phyloP scores from a whole-genome alignment of 2,113 vertebrate genomes.

The Thalassoma bifasciatum region DNA sequence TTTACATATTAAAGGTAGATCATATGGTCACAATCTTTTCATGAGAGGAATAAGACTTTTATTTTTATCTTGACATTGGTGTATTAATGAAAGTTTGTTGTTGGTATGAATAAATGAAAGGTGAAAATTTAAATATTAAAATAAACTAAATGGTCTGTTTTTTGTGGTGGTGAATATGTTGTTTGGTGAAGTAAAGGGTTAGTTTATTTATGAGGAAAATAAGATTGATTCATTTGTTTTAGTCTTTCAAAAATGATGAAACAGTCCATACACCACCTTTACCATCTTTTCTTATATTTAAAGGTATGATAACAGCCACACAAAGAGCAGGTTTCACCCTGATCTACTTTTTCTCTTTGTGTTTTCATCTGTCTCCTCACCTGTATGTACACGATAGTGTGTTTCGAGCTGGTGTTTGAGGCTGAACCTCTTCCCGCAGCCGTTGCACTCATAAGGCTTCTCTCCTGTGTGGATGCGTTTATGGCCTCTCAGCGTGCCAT shows the following conservation, averaged over 20 bases:
- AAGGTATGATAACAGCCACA: too few species aligned
- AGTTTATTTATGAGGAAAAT: not conserved
- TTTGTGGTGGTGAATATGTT: not conserved
- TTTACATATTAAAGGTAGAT: too few species aligned
- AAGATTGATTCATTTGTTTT: not conserved
- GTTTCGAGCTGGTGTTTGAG: conserved; percentile 99
- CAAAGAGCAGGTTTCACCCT: too few species aligned
- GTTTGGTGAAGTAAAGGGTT: not conserved
- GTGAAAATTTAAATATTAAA: not conserved
- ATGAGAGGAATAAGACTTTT: too few species aligned
- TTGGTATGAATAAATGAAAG: not conserved
- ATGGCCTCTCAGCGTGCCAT: conserved; percentile 97
- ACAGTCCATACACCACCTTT: too few species aligned
- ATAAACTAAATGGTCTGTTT: not conserved
- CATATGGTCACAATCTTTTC: too few species aligned
- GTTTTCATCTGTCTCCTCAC: conserved; percentile 73
- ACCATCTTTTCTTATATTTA: too few species aligned
- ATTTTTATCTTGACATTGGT: too few species aligned
- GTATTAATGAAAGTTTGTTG: not conserved
- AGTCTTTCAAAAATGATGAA: too few species aligned
- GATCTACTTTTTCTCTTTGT: not conserved
- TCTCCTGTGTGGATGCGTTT: conserved; percentile 97
- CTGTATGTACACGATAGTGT: conserved; percentile 97
- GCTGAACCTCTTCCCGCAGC: conserved; percentile 98
- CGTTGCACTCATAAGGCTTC: conserved; percentile 95